Conservation (phyloP, 2,113 vertebrate genomes). For the Proteles cristata region DNA sequence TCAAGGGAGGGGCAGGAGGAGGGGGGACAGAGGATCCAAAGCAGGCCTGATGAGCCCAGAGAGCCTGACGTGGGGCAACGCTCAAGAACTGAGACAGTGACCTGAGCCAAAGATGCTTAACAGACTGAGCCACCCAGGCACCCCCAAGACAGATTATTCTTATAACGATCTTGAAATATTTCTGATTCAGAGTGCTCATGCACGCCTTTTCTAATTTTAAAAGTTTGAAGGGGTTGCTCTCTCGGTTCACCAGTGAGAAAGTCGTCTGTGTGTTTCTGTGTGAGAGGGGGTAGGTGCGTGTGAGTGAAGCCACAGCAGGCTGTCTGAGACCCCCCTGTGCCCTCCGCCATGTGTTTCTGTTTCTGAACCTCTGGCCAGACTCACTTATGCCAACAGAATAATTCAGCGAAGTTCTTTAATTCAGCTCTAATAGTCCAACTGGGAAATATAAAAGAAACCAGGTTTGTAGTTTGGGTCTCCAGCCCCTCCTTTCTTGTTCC, state of each 20-base stretch:
- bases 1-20: too few relatives aligned
- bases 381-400: slow-evolving; percentile 71
- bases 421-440: slow-evolving; percentile 74
- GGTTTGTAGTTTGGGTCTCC: slow-evolving; percentile 58
- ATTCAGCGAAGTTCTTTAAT: slow-evolving; percentile 79
- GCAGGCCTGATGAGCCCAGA: too few relatives aligned
- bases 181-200: neutral
- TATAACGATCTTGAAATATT: neutral
- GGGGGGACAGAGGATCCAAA: too few relatives aligned
- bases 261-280: neutral
- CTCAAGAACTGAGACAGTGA: too few relatives aligned
- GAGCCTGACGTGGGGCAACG: too few relatives aligned
- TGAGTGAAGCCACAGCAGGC: slow-evolving; percentile 37
- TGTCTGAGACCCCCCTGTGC: slow-evolving; percentile 8
- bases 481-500: slow-evolving; percentile 35
- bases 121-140: too few relatives aligned
- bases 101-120: too few relatives aligned
- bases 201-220: slow-evolving; percentile 1
- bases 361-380: slow-evolving; percentile 72
- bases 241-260: neutral
- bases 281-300: neutral
- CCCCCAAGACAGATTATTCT: neutral
- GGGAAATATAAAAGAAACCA: slow-evolving; percentile 80
- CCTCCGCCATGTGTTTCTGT: slow-evolving; percentile 69
- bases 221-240: neutral